A percentile compares a stretch with the other conserved stretches of the same genome.
Evolutionary conservation across 1,140 invertebrate genomes (phyloP).

Genomic region (Brachionus calyciflorus): DNA sequence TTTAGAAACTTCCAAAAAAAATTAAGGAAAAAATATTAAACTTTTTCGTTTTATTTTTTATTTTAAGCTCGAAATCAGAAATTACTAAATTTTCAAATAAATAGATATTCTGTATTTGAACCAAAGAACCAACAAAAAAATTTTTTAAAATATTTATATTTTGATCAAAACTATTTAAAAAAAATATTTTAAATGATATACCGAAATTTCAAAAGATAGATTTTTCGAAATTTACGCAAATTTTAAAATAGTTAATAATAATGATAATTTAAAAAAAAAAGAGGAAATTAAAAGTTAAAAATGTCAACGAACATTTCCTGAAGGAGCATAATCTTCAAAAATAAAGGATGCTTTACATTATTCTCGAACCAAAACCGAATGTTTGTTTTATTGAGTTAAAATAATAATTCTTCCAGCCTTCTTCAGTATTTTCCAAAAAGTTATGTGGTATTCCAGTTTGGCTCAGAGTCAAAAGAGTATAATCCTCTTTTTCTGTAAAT

Average conservation of each 20-base stretch:
- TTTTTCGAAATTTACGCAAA: no score
- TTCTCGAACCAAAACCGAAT: conserved; percentile 81
- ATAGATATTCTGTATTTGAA: not conserved
- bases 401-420: conserved; percentile 87
- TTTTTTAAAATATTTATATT: not conserved
- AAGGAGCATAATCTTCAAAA: no score
- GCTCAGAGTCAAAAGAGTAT: conserved; percentile 74
- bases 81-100: no score
- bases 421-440: conserved; percentile 75
- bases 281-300: no score
- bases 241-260: no score
- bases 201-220: no score
- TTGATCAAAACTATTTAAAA: no score
- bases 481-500: conserved; percentile 78
- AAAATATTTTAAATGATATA: no score
- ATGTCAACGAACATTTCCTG: no score
- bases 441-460: conserved; percentile 75
- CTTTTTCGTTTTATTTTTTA: not conserved
- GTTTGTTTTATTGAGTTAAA: conserved; percentile 85
- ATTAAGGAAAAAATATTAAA: not conserved
- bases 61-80: conserved; percentile 1
- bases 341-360: no score
- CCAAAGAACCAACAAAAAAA: conserved; percentile 1
- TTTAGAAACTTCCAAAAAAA: not conserved
- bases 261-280: no score